Evolutionary conservation across 2,888 invertebrate genomes (phyloP).

Genomic region (Therioaphis trifolii): DNA sequence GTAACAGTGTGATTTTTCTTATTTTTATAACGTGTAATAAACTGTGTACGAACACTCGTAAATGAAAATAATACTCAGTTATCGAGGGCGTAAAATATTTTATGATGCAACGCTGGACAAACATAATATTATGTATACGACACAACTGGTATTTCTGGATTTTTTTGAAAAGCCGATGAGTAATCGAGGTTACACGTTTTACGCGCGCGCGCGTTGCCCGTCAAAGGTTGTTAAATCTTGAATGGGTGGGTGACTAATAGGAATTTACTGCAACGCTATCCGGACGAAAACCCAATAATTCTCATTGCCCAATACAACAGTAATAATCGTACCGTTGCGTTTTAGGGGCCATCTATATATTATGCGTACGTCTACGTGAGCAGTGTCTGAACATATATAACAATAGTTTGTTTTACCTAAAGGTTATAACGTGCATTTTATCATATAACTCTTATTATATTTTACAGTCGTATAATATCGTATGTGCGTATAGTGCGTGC

Average conservation of each 20-base stretch:
- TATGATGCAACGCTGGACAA: not conserved
- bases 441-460: no score
- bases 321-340: constrained; percentile 5
- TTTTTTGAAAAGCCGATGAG: not conserved
- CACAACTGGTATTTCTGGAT: not conserved
- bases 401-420: no score
- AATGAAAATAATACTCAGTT: not conserved
- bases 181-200: not conserved
- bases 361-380: no score
- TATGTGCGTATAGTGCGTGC: no score
- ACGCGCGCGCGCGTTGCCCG: not conserved
- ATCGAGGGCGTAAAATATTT: not conserved
- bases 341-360: not conserved
- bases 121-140: not conserved
- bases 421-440: no score
- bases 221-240: constrained; percentile 36
- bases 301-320: not conserved
- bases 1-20: not conserved
- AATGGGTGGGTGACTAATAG: constrained; percentile 13
- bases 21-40: not conserved
- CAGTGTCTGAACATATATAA: no score
- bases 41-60: not conserved
- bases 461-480: no score
- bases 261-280: constrained; percentile 14
- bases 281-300: no score